phyloP scores from a whole-genome alignment of 2,888 invertebrate genomes.

The Sepiola atlantica region DNA sequence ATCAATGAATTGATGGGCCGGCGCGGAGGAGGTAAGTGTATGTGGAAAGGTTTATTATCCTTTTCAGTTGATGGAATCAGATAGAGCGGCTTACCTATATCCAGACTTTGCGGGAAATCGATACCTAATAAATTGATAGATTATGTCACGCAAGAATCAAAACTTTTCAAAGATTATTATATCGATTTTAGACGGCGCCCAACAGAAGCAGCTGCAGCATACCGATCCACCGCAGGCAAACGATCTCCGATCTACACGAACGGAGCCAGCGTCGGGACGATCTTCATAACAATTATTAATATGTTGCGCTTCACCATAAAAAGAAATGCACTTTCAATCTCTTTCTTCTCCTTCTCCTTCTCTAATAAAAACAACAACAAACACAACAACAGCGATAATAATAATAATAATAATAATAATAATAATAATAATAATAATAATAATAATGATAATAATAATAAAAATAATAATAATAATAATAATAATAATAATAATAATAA shows the following conservation, averaged over 20 bases:
- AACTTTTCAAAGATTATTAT: not conserved
- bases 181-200: not conserved
- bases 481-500: too few species aligned
- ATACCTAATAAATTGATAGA: not conserved
- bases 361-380: too few species aligned
- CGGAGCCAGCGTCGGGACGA: not conserved
- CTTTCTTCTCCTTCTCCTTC: too few species aligned
- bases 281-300: not conserved
- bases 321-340: not conserved
- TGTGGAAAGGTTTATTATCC: too few species aligned
- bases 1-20: not conserved
- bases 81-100: not conserved
- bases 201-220: not conserved
- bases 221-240: not conserved
- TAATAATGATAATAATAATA: too few species aligned
- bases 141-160: slow-evolving; percentile 21
- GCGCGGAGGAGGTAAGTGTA: not conserved
- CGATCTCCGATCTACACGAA: not conserved
- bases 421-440: too few species aligned
- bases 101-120: not conserved
- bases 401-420: too few species aligned
- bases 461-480: too few species aligned
- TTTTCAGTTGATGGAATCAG: not conserved
- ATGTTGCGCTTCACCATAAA: not conserved
- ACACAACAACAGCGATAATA: too few species aligned